Evolutionary conservation across 2,888 invertebrate genomes (phyloP), one percentile per base, ranked within the genome.

Genomic region (Synergus japonicus): DNA sequence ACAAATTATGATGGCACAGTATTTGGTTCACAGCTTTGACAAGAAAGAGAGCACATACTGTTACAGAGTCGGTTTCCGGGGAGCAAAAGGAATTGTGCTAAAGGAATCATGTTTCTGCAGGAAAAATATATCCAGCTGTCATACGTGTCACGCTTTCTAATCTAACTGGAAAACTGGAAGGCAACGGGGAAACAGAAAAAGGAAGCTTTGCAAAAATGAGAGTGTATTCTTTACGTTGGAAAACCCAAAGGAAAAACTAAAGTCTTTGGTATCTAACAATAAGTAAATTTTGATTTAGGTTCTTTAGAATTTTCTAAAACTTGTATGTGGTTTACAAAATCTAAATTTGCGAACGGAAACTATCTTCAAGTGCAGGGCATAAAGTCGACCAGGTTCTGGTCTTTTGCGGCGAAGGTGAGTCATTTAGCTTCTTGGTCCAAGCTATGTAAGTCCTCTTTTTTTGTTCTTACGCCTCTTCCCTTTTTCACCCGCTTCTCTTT

Each of bases 61-160:
- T 73, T 54, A 54, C 37, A 73, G 49, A 73, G 73, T 37, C 54
- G 37, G 73, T 73, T 73, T 49, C 54, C 49, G 73, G 37, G 73
- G 49, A 54, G 12, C 54, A 5, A 37, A 37, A 37, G 37, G 37
- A 37, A 54, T 73, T 54, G 73, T 54, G 54, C 73, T 4, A 9
- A 73, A 37, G 73, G 73, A 73, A 73, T 73, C 73, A 37, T 73
- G 12, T 73, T 73, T 73, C 73, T 73, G n/a, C 73, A 73, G 73
- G 73, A 73, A 69, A 49, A 73, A 41, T 73, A 73, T 73, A 73
- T 73, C 73, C 73, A 73, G 73, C 73, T 73, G 73, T 73, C 54
- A 73, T 73, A 73, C 22, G 8, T 54, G 73, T 73, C 54, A 73
- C 73, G 49, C 73, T 73, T 73, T 73, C 73, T 73, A 54, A 54